phyloP scores from a whole-genome alignment of 1,140 invertebrate genomes.

The Drosophila erecta region DNA sequence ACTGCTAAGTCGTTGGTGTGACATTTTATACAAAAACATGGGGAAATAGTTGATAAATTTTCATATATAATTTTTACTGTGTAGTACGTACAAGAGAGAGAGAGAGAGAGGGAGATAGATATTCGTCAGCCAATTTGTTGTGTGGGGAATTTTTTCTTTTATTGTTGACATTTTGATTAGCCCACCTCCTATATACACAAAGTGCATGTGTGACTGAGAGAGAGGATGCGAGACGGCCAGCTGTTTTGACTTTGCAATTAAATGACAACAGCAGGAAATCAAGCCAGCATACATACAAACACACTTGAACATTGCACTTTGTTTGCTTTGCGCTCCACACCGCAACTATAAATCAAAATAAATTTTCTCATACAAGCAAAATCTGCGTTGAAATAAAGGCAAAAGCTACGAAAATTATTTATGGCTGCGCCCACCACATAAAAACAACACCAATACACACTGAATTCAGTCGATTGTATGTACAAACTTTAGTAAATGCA shows the following conservation, averaged over 20 bases:
- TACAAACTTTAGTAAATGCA: conserved; percentile 26
- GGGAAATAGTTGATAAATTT: too few species aligned
- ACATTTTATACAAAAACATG: not conserved
- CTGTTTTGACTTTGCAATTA: conserved; percentile 70
- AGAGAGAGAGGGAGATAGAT: conserved; percentile 1
- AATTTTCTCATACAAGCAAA: conserved; percentile 24
- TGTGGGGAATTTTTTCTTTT: conserved; percentile 69
- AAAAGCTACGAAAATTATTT: conserved; percentile 38
- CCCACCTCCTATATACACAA: conserved; percentile 14
- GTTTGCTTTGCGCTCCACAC: conserved; percentile 19
- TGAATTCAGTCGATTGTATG: not conserved
- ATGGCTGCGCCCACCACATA: conserved; percentile 23
- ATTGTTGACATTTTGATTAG: conserved; percentile 57
- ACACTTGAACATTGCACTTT: conserved; percentile 38
- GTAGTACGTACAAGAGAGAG: not conserved
- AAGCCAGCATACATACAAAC: conserved; percentile 13
- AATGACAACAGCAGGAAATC: conserved; percentile 52
- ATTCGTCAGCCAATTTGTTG: conserved; percentile 64
- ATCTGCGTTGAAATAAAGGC: conserved; percentile 30
- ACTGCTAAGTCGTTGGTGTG: too few species aligned
- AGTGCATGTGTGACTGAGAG: conserved; percentile 15
- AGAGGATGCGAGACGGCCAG: conserved; percentile 52
- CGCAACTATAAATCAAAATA: conserved; percentile 46
- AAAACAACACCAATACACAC: conserved; percentile 12
- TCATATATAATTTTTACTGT: not conserved